phyloP scores from a whole-genome alignment of 2,797 vertebrate genomes.

The Xerus rutilus region DNA sequence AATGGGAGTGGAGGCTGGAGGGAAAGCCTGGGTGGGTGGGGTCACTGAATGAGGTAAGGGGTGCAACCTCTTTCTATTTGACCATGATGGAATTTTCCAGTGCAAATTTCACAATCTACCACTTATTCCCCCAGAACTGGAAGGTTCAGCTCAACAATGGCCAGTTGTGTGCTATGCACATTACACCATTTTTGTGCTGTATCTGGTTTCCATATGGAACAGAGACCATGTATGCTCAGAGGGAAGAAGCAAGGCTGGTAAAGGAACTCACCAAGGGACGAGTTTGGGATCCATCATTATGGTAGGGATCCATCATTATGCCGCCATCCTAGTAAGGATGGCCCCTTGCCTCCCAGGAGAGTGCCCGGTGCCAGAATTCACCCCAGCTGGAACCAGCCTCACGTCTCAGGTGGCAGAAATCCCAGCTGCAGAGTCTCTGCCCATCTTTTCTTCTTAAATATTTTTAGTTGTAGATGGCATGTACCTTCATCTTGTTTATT shows the following conservation, averaged over 20 bases:
- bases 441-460: neutral
- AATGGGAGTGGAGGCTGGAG: no score
- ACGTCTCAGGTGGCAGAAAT: neutral
- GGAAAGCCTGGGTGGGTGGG: no score
- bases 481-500: no score
- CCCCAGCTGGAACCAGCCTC: neutral
- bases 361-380: no score
- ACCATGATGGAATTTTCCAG: no score
- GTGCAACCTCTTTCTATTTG: neutral
- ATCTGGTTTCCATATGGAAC: neutral
- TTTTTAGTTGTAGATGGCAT: no score
- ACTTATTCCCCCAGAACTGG: neutral
- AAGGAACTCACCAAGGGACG: neutral
- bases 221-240: no score
- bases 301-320: no score
- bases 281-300: no score
- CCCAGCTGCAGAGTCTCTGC: neutral
- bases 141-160: neutral
- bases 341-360: fast-evolving
- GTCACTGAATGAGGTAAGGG: neutral
- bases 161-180: no score
- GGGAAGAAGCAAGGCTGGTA: neutral
- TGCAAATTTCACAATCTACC: neutral
- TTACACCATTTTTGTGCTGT: no score
- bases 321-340: no score